Evolutionary conservation across 2,113 vertebrate species (phyloP).

Genomic region (Zosterops hypoxanthus): DNA sequence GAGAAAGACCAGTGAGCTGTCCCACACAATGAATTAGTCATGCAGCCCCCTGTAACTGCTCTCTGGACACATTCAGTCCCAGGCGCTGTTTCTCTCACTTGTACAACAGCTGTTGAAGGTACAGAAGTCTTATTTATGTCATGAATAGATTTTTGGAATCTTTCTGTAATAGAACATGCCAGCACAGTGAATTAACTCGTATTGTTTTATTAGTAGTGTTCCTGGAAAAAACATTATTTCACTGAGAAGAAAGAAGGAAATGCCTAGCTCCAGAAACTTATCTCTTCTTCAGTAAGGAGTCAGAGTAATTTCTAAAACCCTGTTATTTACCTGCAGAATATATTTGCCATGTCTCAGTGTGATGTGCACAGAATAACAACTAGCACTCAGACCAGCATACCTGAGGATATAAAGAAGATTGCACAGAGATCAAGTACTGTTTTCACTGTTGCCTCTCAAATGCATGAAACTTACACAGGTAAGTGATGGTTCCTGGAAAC

Average conservation of each 20-base stretch:
- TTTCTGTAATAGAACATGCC: background rate
- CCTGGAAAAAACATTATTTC: background rate
- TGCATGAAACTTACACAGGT: background rate
- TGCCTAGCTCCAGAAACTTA: background rate
- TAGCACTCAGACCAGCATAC: background rate
- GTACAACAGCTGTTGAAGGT: background rate
- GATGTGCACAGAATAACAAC: background rate
- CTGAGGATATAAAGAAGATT: background rate
- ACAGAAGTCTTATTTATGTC: background rate
- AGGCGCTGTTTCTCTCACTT: background rate
- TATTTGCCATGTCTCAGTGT: background rate
- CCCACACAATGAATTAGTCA: rapidly evolving
- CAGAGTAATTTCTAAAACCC: background rate
- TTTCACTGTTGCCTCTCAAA: background rate
- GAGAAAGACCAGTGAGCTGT: background rate
- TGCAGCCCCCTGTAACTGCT: background rate
- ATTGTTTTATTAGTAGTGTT: background rate
- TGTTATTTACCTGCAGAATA: background rate
- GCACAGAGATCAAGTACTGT: background rate
- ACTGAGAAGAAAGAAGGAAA: background rate
- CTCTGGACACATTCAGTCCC: background rate
- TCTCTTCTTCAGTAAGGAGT: background rate
- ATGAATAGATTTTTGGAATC: background rate
- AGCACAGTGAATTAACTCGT: background rate
- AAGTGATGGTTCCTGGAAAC: background rate